phyloP scores from a whole-genome alignment of 2,888 invertebrate species.

The Eubasilissa splendida region DNA sequence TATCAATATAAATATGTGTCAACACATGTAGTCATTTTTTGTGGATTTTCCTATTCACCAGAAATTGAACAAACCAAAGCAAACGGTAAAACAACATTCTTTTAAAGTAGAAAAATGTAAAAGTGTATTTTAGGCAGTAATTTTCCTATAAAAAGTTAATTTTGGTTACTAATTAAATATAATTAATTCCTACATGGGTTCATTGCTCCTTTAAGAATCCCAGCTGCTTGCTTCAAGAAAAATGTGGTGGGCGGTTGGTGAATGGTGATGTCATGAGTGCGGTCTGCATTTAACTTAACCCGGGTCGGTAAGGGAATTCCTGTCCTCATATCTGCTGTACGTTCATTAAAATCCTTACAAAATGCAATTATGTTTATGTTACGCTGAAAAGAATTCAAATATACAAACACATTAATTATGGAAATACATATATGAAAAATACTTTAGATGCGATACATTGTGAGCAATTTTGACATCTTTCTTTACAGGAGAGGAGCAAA shows the following conservation, averaged over 20 bases:
- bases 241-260: conserved; percentile 91
- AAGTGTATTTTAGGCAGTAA: neutral
- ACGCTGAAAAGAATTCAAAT: conserved; percentile 75
- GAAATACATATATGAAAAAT: too few relatives aligned
- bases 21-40: too few relatives aligned
- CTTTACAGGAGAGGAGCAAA: too few relatives aligned
- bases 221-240: conserved; percentile 96
- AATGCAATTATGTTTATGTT: conserved; percentile 97
- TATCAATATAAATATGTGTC: too few relatives aligned
- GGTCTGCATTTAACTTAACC: conserved; percentile 88
- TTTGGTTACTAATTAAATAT: neutral
- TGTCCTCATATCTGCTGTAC: conserved; percentile 89
- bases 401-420: too few relatives aligned
- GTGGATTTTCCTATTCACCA: too few relatives aligned
- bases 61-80: too few relatives aligned
- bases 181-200: conserved; percentile 65
- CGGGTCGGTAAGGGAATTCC: conserved; percentile 92
- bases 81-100: too few relatives aligned
- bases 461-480: too few relatives aligned
- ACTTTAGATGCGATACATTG: too few relatives aligned
- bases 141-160: neutral
- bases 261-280: conserved; percentile 85
- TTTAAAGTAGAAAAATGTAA: too few relatives aligned
- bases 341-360: conserved; percentile 97
- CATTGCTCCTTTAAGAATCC: conserved; percentile 88